Evolutionary conservation across 2,797 vertebrate species (phyloP), one percentile per base, ranked within the genome.

Genomic region (Rhodeus uyekii): DNA sequence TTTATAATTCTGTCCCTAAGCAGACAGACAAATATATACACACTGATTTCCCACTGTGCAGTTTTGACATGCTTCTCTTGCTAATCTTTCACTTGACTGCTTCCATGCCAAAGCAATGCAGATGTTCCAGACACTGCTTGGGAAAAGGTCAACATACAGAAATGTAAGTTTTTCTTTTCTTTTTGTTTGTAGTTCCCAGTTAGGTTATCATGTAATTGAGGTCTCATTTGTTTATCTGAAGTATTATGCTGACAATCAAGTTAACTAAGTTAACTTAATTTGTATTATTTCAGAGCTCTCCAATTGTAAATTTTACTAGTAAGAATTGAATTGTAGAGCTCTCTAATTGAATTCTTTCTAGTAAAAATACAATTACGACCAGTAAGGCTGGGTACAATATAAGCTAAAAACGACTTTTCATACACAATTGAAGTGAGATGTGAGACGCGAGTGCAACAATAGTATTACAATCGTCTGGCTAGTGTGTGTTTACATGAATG

Each of bases 1-100:
- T 81, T 81, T 73, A 71, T 81, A 63, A 81, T 50, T 50, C 42
- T 72, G 68, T 80, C 78, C 53, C 13, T 8, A 12, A 39, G 38
- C 67, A 80, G 78, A 80, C 78, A 80, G 78, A 72, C 19, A n/a
- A 71, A 76, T 76, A 68, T 36, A 58, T 32, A 76, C 48, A 46
- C 73, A 82, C 73, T 46, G 38, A 60, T 76, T 82, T 69, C 38
- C 64, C 61, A 55, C 72, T 76, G 29, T 58, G 73, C 38, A 36
- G 80, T 46, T 82, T 36, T 69, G 73, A 82, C 48, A 82, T 76
- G 29, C 50, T 76, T 46, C 73, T 48, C 63, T 46, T 44, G 29
- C 50, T 36, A 32, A 74, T 34, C n/a, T 32, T 16, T 73, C 34
- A 39, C 68, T 38, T 64, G 34, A 81, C 34, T 29, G 69, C 12